These are phyloP conservation scores for Oceanites oceanicus DNA, from an alignment of 2,113 vertebrate genomes.

Conservation along the genomic window DNA sequence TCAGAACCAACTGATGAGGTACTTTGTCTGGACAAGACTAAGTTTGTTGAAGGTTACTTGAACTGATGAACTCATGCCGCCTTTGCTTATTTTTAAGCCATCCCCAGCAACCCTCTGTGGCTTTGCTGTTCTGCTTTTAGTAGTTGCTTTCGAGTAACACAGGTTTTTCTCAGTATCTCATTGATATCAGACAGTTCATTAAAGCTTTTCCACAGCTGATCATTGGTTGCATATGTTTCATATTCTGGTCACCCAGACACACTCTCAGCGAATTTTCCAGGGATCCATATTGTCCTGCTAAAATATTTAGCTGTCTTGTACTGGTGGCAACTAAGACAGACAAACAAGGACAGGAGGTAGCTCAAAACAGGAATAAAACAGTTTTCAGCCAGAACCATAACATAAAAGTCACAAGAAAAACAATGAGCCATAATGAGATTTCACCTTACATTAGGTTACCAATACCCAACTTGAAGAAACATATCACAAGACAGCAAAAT, in stretches of 20 bases:
- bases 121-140: neutral
- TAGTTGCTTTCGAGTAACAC: neutral
- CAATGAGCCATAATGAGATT: neutral
- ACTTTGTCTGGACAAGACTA: neutral
- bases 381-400: neutral
- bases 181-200: neutral
- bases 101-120: neutral
- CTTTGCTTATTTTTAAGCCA: neutral
- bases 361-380: neutral
- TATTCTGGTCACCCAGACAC: neutral
- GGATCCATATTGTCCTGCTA: neutral
- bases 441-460: neutral
- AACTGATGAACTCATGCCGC: neutral
- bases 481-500: neutral
- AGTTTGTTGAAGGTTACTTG: neutral
- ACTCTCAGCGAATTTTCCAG: neutral
- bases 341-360: neutral
- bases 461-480: neutral
- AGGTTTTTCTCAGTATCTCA: neutral
- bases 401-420: neutral
- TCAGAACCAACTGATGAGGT: neutral
- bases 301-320: neutral
- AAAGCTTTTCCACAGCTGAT: neutral
- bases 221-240: neutral
- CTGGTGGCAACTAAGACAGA: neutral